Conservation (phyloP, 1,140 invertebrate species). For the Chironomus striatipennis region DNA sequence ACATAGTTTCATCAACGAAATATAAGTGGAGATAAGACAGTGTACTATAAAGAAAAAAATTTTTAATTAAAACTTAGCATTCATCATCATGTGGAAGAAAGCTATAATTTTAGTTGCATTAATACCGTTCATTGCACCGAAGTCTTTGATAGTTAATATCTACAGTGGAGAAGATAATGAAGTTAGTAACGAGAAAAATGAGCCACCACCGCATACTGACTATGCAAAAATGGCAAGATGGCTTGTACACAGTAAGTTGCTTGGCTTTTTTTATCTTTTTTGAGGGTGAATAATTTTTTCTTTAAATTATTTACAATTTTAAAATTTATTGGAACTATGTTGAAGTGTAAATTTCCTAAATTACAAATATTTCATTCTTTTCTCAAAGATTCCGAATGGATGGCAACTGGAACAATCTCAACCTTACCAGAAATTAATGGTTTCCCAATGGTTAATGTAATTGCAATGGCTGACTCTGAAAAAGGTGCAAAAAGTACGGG, state of each 20-base stretch:
- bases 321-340: too few species aligned
- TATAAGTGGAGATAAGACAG: too few species aligned
- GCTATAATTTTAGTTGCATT: background rate
- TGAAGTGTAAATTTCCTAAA: too few species aligned
- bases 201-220: slow-evolving; percentile 15
- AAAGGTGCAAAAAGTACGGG: slow-evolving; percentile 56
- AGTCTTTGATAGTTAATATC: background rate
- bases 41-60: too few species aligned
- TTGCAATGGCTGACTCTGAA: slow-evolving; percentile 64
- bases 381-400: slow-evolving; percentile 50
- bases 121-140: background rate
- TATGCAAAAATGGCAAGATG: slow-evolving; percentile 20
- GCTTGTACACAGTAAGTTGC: background rate
- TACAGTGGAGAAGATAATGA: background rate
- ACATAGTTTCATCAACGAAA: too few species aligned
- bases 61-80: background rate
- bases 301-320: too few species aligned
- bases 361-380: too few species aligned
- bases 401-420: slow-evolving; percentile 63
- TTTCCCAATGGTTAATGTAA: slow-evolving; percentile 66
- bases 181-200: background rate
- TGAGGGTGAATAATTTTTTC: too few species aligned
- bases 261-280: too few species aligned
- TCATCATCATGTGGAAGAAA: background rate
- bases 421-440: slow-evolving; percentile 47